These are phyloP conservation scores for Cristatella mucedo DNA, from an alignment of 2,888 invertebrate genomes.

Conservation along the genomic window DNA sequence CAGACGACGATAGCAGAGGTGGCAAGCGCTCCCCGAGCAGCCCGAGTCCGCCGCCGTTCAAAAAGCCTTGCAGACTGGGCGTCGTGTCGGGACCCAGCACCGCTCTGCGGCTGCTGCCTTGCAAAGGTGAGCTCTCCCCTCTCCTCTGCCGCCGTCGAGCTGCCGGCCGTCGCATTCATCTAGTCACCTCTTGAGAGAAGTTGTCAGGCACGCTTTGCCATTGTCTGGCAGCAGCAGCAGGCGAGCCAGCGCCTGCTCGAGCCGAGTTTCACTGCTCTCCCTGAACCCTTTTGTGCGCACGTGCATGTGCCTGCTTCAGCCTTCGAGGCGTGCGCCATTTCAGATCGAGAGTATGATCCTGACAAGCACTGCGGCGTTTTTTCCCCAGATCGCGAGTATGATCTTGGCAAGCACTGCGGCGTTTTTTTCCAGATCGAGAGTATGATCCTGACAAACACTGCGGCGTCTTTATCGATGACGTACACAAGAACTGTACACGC, in stretches of 20 bases:
- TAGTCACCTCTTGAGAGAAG: conserved; percentile 4
- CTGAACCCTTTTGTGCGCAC: no score
- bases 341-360: conserved; percentile 57
- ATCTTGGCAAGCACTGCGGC: conserved; percentile 68
- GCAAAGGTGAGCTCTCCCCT: conserved; percentile 27
- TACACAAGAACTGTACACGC: conserved; percentile 57
- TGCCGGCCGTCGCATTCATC: no score
- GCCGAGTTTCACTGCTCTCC: no score
- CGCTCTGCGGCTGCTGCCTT: conserved; percentile 22
- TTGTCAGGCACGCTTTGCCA: conserved; percentile 1
- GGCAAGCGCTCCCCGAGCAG: no score
- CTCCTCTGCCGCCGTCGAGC: no score
- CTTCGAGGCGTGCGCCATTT: no score
- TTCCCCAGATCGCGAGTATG: conserved; percentile 54
- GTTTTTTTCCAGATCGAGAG: conserved; percentile 49
- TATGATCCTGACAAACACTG: conserved; percentile 70
- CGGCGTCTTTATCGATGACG: conserved; percentile 53
- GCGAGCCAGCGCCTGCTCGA: no score
- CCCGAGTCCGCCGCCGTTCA: no score
- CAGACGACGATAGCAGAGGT: no score
- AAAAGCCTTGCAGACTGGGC: no score
- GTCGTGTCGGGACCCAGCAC: no score
- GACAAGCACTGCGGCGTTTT: conserved; percentile 67
- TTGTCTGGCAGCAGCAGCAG: conserved; percentile 9
- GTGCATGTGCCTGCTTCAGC: no score